These are phyloP conservation scores for Anoplophora glabripennis DNA, from an alignment of 1,140 invertebrate species.

Conservation along the genomic window DNA sequence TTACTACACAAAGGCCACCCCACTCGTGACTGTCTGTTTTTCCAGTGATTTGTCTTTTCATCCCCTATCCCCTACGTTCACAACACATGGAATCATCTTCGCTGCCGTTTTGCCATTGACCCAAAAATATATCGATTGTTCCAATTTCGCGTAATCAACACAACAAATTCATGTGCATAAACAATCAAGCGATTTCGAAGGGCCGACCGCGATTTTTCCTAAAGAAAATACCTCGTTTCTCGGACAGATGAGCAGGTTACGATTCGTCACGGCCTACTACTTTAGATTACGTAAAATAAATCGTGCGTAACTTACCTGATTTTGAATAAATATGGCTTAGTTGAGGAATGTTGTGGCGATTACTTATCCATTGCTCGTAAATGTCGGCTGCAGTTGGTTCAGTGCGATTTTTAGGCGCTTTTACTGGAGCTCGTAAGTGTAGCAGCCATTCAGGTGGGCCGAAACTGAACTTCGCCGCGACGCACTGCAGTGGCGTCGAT, in stretches of 20 bases:
- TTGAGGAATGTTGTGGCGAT: slow-evolving; percentile 6
- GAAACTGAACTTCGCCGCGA: slow-evolving; percentile 4
- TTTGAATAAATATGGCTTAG: slow-evolving; percentile 10
- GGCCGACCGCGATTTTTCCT: not conserved
- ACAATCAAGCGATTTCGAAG: no score
- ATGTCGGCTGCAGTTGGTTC: not conserved
- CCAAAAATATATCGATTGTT: slow-evolving; percentile 16
- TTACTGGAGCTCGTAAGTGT: not conserved
- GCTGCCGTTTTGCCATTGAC: slow-evolving; percentile 6
- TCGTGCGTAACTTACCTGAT: slow-evolving; percentile 6
- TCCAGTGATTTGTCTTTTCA: not conserved
- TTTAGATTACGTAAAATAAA: no score
- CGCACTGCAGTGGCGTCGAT: slow-evolving; percentile 14
- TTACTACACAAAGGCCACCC: no score
- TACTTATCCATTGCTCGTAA: not conserved
- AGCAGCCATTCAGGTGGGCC: slow-evolving; percentile 9
- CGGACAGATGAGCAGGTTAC: not conserved
- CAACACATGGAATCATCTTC: not conserved
- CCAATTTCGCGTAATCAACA: not conserved
- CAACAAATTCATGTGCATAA: not conserved
- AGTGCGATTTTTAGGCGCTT: slow-evolving; percentile 7
- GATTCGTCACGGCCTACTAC: no score
- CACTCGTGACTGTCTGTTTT: no score
- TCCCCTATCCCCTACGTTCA: not conserved
- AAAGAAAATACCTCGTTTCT: not conserved